phyloP scores from a whole-genome alignment of 2,888 invertebrate species.

The Formica aserva region DNA sequence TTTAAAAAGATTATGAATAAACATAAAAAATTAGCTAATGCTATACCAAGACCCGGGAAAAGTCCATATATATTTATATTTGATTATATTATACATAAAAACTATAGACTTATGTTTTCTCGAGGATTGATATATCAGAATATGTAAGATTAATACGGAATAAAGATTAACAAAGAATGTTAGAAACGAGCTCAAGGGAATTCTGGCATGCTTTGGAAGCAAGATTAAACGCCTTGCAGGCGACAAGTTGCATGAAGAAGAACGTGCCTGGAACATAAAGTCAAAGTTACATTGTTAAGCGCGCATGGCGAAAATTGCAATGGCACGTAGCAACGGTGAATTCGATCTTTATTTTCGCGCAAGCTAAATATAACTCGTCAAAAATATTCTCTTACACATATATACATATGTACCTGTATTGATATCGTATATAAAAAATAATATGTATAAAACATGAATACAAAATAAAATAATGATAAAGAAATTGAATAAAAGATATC shows the following conservation, averaged over 20 bases:
- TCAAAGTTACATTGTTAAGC: slow-evolving; percentile 42
- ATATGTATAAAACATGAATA: neutral
- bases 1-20: neutral
- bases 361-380: slow-evolving; percentile 17
- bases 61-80: neutral
- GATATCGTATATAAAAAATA: neutral
- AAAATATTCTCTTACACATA: neutral
- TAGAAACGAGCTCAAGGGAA: slow-evolving; percentile 25
- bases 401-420: neutral
- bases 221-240: slow-evolving; percentile 28
- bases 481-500: neutral
- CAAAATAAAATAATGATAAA: neutral
- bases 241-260: slow-evolving; percentile 10
- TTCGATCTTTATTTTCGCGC: slow-evolving; percentile 59
- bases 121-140: neutral
- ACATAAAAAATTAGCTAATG: slow-evolving; percentile 1
- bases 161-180: slow-evolving; percentile 20
- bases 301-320: slow-evolving; percentile 50
- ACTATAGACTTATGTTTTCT: neutral
- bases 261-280: slow-evolving; percentile 59
- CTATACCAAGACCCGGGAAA: neutral
- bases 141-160: neutral
- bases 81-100: too few species aligned
- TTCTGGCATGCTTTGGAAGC: slow-evolving; percentile 27
- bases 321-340: slow-evolving; percentile 35